Conservation (phyloP, 1,140 invertebrate genomes). For the Hypothenemus hampei region DNA sequence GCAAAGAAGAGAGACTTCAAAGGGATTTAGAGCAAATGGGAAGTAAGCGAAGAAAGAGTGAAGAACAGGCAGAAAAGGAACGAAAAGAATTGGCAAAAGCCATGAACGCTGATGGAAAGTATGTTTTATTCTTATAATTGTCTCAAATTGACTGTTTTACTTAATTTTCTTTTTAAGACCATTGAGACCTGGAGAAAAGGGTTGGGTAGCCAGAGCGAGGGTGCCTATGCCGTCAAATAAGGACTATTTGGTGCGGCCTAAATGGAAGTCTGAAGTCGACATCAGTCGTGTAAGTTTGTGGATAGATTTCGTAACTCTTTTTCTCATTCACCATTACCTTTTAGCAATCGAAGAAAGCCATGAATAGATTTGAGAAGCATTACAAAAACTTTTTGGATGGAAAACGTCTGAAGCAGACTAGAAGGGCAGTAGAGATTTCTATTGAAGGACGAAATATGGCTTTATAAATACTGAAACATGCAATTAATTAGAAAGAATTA, state of each 20-base stretch:
- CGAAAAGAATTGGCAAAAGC: slow-evolving; percentile 42
- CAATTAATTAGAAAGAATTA: too few relatives aligned
- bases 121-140: slow-evolving; percentile 23
- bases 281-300: slow-evolving; percentile 64
- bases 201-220: slow-evolving; percentile 89
- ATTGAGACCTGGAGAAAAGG: slow-evolving; percentile 87
- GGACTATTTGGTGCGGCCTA: slow-evolving; percentile 93
- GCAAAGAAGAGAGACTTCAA: slow-evolving; percentile 81
- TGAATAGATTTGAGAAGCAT: slow-evolving; percentile 85
- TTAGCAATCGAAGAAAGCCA: slow-evolving; percentile 71
- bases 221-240: slow-evolving; percentile 94
- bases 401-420: slow-evolving; percentile 71
- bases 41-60: slow-evolving; percentile 52
- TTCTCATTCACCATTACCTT: too few relatives aligned
- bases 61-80: slow-evolving; percentile 55
- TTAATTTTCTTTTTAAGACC: slow-evolving; percentile 44
- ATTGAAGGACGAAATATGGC: slow-evolving; percentile 95
- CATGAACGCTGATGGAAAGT: slow-evolving; percentile 43
- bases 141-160: too few relatives aligned
- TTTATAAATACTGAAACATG: too few relatives aligned
- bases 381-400: slow-evolving; percentile 84
- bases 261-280: slow-evolving; percentile 83
- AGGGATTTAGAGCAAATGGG: slow-evolving; percentile 86
- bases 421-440: slow-evolving; percentile 85
- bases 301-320: not conserved